Evolutionary conservation across 1,140 invertebrate genomes (phyloP).

Genomic region (Helicoverpa armigera): DNA sequence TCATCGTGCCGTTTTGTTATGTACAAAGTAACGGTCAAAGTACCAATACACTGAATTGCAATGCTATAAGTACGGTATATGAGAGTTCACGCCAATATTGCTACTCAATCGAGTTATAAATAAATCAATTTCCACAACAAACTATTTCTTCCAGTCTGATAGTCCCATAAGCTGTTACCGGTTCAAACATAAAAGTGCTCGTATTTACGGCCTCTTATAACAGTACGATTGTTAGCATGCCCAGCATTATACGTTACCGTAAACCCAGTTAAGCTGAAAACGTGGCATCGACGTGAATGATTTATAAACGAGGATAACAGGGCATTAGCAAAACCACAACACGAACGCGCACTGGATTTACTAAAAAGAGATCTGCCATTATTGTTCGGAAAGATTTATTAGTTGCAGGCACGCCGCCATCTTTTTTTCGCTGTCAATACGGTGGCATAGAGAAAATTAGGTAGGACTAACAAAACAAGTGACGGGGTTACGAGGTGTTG

Average conservation of each 20-base stretch:
- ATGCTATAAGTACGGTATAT: background rate
- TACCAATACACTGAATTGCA: no score
- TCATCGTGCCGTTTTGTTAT: no score
- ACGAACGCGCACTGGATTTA: constrained; percentile 72
- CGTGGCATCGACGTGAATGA: constrained; percentile 76
- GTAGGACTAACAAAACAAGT: constrained; percentile 26
- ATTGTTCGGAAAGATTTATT: constrained; percentile 75
- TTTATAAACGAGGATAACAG: constrained; percentile 77
- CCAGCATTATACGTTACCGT: constrained; percentile 42
- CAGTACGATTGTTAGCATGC: constrained; percentile 47
- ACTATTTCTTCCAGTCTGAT: constrained; percentile 5
- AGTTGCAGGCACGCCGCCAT: constrained; percentile 53
- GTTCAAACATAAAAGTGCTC: constrained; percentile 31
- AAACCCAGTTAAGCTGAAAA: constrained; percentile 48
- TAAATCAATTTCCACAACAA: constrained; percentile 7
- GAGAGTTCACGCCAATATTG: background rate
- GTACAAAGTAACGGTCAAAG: no score
- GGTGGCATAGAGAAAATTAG: constrained; percentile 22
- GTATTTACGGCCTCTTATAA: constrained; percentile 45
- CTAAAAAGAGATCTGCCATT: constrained; percentile 77
- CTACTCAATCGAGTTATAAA: background rate
- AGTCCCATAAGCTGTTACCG: constrained; percentile 21
- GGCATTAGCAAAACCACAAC: constrained; percentile 75
- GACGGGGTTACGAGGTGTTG: constrained; percentile 3
- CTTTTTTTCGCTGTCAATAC: constrained; percentile 29